phyloP scores from a whole-genome alignment of 2,113 vertebrate species.

The Mionectes macconnelli region DNA sequence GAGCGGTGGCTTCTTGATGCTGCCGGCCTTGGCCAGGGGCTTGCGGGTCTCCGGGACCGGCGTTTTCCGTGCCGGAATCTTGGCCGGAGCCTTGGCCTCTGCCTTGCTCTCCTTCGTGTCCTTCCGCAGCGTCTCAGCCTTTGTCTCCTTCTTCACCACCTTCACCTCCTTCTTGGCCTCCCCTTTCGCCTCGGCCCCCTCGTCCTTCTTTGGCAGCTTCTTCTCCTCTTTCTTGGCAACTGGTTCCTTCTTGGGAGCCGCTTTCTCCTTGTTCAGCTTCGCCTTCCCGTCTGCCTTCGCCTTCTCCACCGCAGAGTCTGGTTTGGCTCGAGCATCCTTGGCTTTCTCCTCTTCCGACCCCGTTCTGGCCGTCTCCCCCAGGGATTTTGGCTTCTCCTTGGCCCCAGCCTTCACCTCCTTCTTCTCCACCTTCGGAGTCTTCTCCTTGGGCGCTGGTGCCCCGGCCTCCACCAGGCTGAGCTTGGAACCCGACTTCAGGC shows the following conservation, averaged over 20 bases:
- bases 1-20: background rate
- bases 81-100: conserved; percentile 74
- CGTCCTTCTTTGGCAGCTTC: conserved; percentile 47
- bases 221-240: conserved; percentile 72
- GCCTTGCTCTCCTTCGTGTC: conserved; percentile 62
- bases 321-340: conserved; percentile 59
- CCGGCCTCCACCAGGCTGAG: conserved; percentile 15
- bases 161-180: conserved; percentile 53
- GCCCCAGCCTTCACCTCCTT: conserved; percentile 64
- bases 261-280: conserved; percentile 77
- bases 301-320: conserved; percentile 60
- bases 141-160: conserved; percentile 73
- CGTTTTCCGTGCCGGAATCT: background rate
- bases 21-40: conserved; percentile 33
- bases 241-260: conserved; percentile 69
- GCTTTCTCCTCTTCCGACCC: conserved; percentile 70
- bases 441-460: background rate
- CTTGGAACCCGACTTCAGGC: conserved; percentile 75
- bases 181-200: conserved; percentile 35
- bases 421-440: conserved; percentile 50
- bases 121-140: conserved; percentile 56
- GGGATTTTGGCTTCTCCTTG: conserved; percentile 65
- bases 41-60: background rate
- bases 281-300: conserved; percentile 64
- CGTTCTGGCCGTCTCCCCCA: conserved; percentile 44